phyloP scores from a whole-genome alignment of 2,888 invertebrate species.

The Rhagophthalmus giganteus region DNA sequence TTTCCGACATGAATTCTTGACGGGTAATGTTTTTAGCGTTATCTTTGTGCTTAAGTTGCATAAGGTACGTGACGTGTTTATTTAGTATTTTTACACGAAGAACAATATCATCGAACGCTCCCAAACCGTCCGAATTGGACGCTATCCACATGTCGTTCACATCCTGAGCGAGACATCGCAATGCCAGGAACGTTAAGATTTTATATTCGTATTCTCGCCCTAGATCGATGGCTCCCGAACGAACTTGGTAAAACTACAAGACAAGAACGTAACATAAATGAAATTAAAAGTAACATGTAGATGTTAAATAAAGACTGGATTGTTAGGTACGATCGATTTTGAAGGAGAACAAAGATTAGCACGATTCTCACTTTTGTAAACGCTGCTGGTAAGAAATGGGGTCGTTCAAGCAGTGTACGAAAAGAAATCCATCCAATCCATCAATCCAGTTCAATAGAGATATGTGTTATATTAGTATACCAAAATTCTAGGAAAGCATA shows the following conservation, averaged over 20 bases:
- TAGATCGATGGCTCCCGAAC: conserved; percentile 1
- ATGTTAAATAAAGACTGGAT: too few species aligned
- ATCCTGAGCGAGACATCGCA: neutral
- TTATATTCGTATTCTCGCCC: conserved; percentile 7
- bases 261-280: too few species aligned
- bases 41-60: conserved; percentile 7
- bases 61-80: neutral
- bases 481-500: too few species aligned
- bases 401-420: too few species aligned
- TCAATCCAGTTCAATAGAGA: too few species aligned
- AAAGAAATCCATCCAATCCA: too few species aligned
- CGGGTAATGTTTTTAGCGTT: neutral
- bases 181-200: conserved; percentile 1
- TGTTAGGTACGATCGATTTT: too few species aligned
- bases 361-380: too few species aligned
- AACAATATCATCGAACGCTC: conserved; percentile 8
- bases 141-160: conserved; percentile 1
- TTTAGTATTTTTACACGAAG: neutral
- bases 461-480: too few species aligned
- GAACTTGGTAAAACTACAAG: conserved; percentile 5
- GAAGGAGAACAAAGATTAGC: too few species aligned
- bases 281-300: too few species aligned
- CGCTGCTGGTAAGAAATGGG: too few species aligned
- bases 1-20: neutral
- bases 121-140: neutral